Conservation (phyloP, 2,113 vertebrate species). For the Oryzias melastigma region DNA sequence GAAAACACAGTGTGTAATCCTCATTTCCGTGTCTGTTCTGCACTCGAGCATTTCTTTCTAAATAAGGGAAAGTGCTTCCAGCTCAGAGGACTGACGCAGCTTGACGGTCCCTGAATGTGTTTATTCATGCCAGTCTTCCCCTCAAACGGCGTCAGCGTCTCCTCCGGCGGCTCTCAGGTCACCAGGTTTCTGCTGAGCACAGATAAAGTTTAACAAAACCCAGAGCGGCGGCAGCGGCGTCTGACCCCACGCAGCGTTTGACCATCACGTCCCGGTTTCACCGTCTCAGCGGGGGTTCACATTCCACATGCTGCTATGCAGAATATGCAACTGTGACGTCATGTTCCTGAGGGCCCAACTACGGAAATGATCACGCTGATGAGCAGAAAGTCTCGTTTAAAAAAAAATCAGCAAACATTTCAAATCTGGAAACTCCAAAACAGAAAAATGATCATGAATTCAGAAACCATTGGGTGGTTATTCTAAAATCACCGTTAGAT, state of each 20-base stretch:
- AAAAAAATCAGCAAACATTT: too few species aligned
- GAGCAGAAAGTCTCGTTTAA: background rate
- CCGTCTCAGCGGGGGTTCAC: constrained; percentile 26
- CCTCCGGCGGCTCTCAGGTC: constrained; percentile 11
- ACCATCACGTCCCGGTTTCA: background rate
- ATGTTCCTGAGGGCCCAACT: constrained; percentile 15
- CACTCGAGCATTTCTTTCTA: background rate
- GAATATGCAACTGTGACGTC: too few species aligned
- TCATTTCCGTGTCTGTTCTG: too few species aligned
- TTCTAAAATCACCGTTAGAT: constrained; percentile 5
- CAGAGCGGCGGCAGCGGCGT: background rate
- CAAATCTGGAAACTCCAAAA: too few species aligned
- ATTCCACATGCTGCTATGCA: constrained; percentile 29
- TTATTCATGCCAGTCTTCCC: constrained; percentile 8
- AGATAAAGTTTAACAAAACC: constrained; percentile 47
- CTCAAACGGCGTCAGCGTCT: background rate
- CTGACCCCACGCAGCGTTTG: constrained; percentile 18
- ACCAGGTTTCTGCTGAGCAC: constrained; percentile 21
- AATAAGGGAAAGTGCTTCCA: background rate
- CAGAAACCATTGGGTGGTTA: constrained; percentile 6
- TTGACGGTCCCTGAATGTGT: background rate
- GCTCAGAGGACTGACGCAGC: constrained; percentile 1
- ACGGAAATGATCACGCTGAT: constrained; percentile 33
- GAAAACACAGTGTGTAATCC: too few species aligned
- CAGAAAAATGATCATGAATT: too few species aligned